phyloP scores from a whole-genome alignment of 2,797 vertebrate genomes.

The Odontamblyopus lacepedii region DNA sequence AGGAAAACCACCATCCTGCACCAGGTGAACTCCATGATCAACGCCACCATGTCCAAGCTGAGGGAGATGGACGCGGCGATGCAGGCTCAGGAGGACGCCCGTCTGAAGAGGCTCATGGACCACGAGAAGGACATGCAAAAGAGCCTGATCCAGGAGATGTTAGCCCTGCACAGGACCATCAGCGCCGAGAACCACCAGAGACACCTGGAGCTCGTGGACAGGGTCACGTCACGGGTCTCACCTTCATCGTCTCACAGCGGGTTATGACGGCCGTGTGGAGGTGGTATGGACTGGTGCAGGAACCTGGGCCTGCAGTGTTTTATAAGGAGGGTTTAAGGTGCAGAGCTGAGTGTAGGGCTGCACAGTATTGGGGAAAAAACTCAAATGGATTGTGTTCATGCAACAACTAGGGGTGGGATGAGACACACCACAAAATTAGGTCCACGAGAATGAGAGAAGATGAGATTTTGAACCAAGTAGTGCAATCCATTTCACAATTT shows the following conservation, averaged over 20 bases:
- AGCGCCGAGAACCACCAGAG: slow-evolving; percentile 44
- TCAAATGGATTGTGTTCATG: too few species aligned
- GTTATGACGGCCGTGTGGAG: slow-evolving; percentile 8
- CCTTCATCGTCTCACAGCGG: slow-evolving; percentile 9
- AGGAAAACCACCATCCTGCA: slow-evolving; percentile 38
- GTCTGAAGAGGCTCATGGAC: slow-evolving; percentile 49
- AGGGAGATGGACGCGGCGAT: slow-evolving; percentile 51
- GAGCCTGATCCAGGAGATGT: slow-evolving; percentile 45
- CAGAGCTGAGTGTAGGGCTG: too few species aligned
- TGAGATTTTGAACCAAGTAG: too few species aligned
- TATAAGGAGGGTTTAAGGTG: neutral
- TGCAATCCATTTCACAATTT: too few species aligned
- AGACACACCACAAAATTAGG: too few species aligned
- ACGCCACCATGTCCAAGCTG: slow-evolving; percentile 37
- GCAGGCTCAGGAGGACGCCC: slow-evolving; percentile 54
- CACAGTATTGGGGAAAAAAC: too few species aligned
- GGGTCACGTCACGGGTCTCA: slow-evolving; percentile 42
- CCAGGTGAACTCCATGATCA: slow-evolving; percentile 45
- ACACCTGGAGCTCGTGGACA: slow-evolving; percentile 44
- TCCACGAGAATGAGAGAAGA: too few species aligned
- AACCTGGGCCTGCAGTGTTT: neutral
- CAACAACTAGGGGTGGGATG: too few species aligned
- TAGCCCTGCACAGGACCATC: slow-evolving; percentile 43
- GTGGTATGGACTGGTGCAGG: neutral
- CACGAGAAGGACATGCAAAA: slow-evolving; percentile 59